Evolutionary conservation across 2,113 vertebrate species (phyloP).

Genomic region (Eubucco bourcierii): DNA sequence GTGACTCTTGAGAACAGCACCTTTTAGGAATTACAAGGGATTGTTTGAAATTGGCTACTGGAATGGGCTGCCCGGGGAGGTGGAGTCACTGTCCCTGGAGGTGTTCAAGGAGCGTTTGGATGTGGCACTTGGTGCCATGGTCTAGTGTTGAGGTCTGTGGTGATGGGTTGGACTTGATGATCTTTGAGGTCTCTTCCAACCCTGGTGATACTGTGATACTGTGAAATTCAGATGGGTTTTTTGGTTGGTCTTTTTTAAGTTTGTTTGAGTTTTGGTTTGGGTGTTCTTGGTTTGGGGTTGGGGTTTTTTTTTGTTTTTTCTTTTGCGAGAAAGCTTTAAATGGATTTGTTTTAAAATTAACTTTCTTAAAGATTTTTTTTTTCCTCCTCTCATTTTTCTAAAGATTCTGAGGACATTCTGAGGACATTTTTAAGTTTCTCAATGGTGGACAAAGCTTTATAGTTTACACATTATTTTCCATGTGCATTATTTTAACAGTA

Average conservation of each 20-base stretch:
- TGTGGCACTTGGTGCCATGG: no score
- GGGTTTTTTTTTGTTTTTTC: not conserved
- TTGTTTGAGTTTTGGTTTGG: no score
- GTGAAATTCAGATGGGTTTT: not conserved
- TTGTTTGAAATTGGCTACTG: no score
- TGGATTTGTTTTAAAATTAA: not conserved
- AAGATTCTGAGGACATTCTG: not conserved
- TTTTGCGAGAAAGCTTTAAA: not conserved
- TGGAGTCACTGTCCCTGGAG: no score
- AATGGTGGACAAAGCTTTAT: not conserved
- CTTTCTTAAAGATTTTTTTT: not conserved
- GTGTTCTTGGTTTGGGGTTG: no score
- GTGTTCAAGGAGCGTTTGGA: no score
- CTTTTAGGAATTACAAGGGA: not conserved
- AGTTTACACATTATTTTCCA: not conserved
- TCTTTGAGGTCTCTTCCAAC: no score
- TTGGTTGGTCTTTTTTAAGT: no score
- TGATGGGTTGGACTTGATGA: no score
- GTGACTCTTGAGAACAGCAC: not conserved
- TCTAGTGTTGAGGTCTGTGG: no score
- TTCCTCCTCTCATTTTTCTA: not conserved
- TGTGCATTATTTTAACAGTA: not conserved
- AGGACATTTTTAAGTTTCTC: not conserved
- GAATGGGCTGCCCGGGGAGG: no score
- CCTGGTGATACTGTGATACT: no score